Percentiles rank a stretch among this genome's conserved stretches.
These are phyloP conservation scores for Herpailurus yagouaroundi DNA, from an alignment of 2,113 vertebrate species.

Conservation along the genomic window DNA sequence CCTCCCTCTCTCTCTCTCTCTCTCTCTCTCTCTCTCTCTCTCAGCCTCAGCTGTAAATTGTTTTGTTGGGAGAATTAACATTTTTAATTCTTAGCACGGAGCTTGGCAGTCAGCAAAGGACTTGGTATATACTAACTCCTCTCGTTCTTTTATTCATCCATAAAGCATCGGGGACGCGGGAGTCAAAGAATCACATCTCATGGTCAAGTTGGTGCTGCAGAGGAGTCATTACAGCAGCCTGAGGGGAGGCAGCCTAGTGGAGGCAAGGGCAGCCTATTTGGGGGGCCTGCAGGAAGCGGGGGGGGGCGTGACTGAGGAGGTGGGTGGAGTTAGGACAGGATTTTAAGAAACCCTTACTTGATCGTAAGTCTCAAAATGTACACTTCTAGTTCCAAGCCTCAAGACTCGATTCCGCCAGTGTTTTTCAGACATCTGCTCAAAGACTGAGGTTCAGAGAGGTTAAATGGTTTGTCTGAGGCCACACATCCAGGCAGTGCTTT, in stretches of 20 bases:
- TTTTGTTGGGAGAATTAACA: not conserved
- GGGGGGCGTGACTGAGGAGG: not conserved
- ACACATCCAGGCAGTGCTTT: not conserved
- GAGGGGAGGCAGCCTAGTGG: not conserved
- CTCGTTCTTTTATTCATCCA: not conserved
- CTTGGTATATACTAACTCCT: not conserved
- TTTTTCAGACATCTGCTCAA: not conserved
- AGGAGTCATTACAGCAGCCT: fast-evolving
- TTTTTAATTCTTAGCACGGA: not conserved
- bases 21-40: not conserved
- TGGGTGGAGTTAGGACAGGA: not conserved
- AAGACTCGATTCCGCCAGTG: not conserved
- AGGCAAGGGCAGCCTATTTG: not conserved
- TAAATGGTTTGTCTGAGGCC: not conserved
- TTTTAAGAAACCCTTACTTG: not conserved
- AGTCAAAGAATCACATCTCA: not conserved
- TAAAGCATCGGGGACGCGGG: not conserved
- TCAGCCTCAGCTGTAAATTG: not conserved
- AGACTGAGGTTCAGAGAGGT: not conserved
- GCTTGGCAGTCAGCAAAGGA: not conserved
- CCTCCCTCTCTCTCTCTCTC: not conserved
- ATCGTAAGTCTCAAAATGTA: not conserved
- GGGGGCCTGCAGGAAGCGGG: not conserved
- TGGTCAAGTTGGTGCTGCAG: not conserved
- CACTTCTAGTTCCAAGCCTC: not conserved